phyloP scores from a whole-genome alignment of 2,797 vertebrate genomes.

The Chiloscyllium punctatum region DNA sequence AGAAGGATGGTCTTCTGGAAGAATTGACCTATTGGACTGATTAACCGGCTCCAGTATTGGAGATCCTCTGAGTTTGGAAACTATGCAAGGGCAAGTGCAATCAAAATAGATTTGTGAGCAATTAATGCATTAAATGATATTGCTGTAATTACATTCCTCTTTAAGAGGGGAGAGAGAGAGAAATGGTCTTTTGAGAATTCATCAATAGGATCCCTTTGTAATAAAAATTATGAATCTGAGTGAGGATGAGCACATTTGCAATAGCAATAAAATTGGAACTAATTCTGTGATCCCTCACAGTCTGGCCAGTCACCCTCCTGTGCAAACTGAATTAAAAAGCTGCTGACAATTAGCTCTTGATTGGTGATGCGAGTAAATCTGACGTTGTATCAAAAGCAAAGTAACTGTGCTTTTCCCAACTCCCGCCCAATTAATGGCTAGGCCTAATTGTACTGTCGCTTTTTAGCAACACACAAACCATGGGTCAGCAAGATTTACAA shows the following conservation, averaged over 20 bases:
- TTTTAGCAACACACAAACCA: not conserved
- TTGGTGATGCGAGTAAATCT: not conserved
- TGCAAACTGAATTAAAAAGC: constrained; percentile 4
- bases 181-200: not conserved
- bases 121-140: not conserved
- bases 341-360: not conserved
- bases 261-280: not conserved
- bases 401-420: not conserved
- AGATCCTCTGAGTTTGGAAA: not conserved
- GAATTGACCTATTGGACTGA: not conserved
- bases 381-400: not conserved
- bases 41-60: not conserved
- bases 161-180: not conserved
- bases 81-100: not conserved
- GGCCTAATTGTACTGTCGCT: constrained; percentile 13
- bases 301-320: not conserved
- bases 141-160: not conserved
- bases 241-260: not conserved
- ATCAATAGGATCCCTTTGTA: not conserved
- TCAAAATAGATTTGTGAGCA: not conserved
- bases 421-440: not conserved
- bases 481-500: not conserved
- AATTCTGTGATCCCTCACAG: not conserved
- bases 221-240: not conserved
- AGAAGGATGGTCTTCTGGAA: not conserved